A percentile compares a stretch with the other conserved stretches of the same genome.
Evolutionary conservation across 2,113 vertebrate species (phyloP).

Genomic region (Pampusana beccarii): DNA sequence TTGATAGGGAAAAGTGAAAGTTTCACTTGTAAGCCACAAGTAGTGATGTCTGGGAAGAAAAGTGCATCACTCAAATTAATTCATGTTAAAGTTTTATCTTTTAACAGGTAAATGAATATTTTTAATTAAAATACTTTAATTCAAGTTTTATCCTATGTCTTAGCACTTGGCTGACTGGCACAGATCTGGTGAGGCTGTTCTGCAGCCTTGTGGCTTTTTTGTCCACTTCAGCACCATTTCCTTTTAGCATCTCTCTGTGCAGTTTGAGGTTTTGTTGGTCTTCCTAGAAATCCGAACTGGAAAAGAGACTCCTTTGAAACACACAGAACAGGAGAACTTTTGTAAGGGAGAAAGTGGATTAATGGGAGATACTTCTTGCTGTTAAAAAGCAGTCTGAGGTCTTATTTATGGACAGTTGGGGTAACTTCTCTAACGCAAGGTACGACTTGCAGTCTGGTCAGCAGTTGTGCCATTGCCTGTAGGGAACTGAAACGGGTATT

Average conservation of each 20-base stretch:
- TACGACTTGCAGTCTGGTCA: neutral
- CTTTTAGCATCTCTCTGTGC: neutral
- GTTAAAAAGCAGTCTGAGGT: neutral
- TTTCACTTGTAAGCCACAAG: neutral
- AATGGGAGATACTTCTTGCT: neutral
- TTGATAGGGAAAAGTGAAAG: neutral
- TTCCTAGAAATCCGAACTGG: conserved; percentile 35
- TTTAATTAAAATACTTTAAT: neutral
- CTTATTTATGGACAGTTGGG: neutral
- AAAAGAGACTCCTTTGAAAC: neutral
- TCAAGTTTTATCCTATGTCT: neutral
- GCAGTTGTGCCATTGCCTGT: neutral
- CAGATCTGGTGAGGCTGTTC: neutral
- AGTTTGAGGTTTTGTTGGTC: conserved; percentile 7
- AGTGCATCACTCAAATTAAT: neutral
- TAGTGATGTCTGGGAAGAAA: neutral
- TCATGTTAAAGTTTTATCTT: neutral
- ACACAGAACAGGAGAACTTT: neutral
- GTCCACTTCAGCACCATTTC: neutral
- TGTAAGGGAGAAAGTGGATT: neutral
- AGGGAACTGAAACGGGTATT: neutral
- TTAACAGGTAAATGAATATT: neutral
- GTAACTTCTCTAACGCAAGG: neutral
- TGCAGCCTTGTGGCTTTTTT: neutral
- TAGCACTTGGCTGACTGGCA: neutral